These are phyloP conservation scores for Campopleginae sp. DNA, from an alignment of 2,888 invertebrate species.

Conservation along the genomic window DNA sequence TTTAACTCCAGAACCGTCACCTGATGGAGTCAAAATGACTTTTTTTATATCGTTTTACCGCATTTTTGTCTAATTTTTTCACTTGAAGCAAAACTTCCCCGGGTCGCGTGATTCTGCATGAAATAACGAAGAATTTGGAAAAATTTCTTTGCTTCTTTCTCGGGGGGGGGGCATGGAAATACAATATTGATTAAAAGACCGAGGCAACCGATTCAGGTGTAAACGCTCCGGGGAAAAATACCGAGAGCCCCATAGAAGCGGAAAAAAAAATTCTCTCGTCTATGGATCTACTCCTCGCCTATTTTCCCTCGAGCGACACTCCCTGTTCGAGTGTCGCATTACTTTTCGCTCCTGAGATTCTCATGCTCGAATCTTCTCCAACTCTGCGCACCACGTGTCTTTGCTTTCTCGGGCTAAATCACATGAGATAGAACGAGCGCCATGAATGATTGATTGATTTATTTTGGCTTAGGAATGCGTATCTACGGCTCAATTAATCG, in stretches of 20 bases:
- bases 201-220: constrained; percentile 33
- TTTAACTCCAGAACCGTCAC: no score
- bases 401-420: constrained; percentile 7
- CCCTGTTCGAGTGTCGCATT: constrained; percentile 38
- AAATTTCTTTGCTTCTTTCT: constrained; percentile 6
- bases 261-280: constrained; percentile 3
- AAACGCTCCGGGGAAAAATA: constrained; percentile 59
- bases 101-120: no score
- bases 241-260: constrained; percentile 29
- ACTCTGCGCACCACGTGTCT: constrained; percentile 29
- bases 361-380: constrained; percentile 33
- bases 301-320: not conserved
- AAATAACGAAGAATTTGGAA: no score
- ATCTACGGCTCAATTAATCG: not conserved
- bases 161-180: constrained; percentile 23
- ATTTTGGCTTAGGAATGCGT: not conserved
- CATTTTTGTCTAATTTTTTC: no score
- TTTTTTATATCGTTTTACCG: no score
- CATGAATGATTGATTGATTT: constrained; percentile 3
- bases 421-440: not conserved
- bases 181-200: constrained; percentile 40
- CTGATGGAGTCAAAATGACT: no score
- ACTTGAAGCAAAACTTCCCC: no score
- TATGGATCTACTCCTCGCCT: constrained; percentile 23
- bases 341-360: constrained; percentile 41